A percentile compares a stretch with the other conserved stretches of the same genome.
Evolutionary conservation across 2,113 vertebrate genomes (phyloP).

Genomic region (Pampusana beccarii): DNA sequence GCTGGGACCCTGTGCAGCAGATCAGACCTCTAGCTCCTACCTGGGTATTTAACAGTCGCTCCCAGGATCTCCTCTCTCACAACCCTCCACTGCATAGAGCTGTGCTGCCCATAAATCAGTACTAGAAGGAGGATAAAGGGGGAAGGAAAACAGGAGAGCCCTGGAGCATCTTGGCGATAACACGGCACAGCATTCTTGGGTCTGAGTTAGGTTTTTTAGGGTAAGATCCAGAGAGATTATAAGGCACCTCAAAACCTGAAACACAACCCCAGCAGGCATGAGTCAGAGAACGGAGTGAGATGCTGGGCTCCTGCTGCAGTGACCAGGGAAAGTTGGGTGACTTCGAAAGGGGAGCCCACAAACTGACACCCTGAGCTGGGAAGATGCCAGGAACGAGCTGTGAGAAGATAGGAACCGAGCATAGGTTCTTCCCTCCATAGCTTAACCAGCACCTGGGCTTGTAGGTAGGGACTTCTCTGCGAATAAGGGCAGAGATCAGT

Average conservation of each 20-base stretch:
- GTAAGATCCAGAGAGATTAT: constrained; percentile 51
- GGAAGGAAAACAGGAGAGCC: not conserved
- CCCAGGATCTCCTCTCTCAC: not conserved
- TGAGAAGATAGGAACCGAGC: not conserved
- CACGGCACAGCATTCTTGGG: constrained; percentile 1
- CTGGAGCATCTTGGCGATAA: not conserved
- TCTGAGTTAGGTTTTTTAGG: not conserved
- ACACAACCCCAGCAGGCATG: not conserved
- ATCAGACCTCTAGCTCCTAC: not conserved
- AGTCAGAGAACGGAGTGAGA: not conserved
- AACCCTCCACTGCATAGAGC: not conserved
- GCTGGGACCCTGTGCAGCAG: not conserved
- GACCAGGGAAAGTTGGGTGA: not conserved
- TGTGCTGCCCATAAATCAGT: not conserved
- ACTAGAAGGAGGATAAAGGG: not conserved
- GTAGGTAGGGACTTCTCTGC: not conserved
- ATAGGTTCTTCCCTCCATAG: not conserved
- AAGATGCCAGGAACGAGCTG: not conserved
- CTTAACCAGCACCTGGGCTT: not conserved
- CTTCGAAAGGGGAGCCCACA: not conserved
- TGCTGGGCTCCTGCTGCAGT: not conserved
- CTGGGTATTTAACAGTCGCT: not conserved
- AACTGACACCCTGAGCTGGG: not conserved
- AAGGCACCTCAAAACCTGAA: constrained; percentile 37
- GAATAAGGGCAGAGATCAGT: not conserved